A percentile compares a stretch with the other conserved stretches of the same genome.
phyloP scores from a whole-genome alignment of 2,888 invertebrate genomes.

The Drosophila parthenogenetica region DNA sequence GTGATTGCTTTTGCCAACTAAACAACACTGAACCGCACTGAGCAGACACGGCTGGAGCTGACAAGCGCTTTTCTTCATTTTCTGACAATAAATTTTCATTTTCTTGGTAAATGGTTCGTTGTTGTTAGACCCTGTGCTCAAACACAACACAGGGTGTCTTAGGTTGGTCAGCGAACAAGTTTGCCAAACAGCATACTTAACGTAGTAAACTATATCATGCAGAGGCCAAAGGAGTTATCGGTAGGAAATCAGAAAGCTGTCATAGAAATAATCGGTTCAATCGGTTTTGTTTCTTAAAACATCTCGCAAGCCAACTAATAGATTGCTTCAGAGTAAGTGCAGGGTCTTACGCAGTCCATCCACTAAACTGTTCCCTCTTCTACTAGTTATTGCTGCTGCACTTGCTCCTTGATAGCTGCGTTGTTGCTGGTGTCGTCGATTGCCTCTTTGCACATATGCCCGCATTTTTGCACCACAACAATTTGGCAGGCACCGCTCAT shows the following conservation, averaged over 20 bases:
- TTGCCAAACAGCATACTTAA: no score
- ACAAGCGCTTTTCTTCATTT: slow-evolving; percentile 74
- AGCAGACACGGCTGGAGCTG: slow-evolving; percentile 35
- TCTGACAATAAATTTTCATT: slow-evolving; percentile 83
- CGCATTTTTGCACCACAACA: slow-evolving; percentile 80
- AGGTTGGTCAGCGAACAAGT: no score
- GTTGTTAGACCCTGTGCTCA: slow-evolving; percentile 25
- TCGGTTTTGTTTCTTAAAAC: no score
- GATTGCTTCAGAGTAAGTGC: no score
- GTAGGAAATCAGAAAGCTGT: no score
- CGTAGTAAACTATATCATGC: no score
- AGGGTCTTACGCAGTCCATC: no score
- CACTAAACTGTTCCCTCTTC: no score
- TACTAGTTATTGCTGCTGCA: slow-evolving; percentile 43
- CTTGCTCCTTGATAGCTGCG: slow-evolving; percentile 58
- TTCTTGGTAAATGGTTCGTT: slow-evolving; percentile 77
- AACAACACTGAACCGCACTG: slow-evolving; percentile 50
- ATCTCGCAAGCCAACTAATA: no score
- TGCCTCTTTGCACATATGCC: slow-evolving; percentile 81
- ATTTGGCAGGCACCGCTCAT: slow-evolving; percentile 77
- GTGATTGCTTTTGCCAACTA: slow-evolving; percentile 41
- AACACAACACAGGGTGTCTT: no score
- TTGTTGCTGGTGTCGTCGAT: slow-evolving; percentile 76
- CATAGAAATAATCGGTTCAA: no score
- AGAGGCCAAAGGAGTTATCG: no score